phyloP scores from a whole-genome alignment of 2,797 vertebrate species.

The Scyliorhinus canicula region DNA sequence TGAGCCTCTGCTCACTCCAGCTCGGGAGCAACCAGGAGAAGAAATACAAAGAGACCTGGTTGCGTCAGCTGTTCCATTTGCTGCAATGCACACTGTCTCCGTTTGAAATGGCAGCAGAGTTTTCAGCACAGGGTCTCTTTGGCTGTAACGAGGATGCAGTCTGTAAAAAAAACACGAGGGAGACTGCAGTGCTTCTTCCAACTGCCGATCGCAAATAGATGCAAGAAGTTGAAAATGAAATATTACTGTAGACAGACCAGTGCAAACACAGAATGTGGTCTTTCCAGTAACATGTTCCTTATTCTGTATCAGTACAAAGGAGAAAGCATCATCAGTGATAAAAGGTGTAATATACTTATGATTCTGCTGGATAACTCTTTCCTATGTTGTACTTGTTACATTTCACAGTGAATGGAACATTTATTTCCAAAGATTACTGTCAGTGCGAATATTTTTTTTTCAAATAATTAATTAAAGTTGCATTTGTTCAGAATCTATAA shows the following conservation, averaged over 20 bases:
- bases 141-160: not conserved
- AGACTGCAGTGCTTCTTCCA: not conserved
- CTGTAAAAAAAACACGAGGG: not conserved
- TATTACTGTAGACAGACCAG: not conserved
- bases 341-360: not conserved
- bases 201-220: not conserved
- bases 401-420: conserved; percentile 36
- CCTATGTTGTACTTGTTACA: conserved; percentile 22
- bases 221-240: not conserved
- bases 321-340: not conserved
- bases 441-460: conserved; percentile 5
- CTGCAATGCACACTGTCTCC: not conserved
- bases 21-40: not conserved
- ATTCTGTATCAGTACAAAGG: not conserved
- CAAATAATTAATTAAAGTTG: not conserved
- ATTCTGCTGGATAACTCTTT: conserved; percentile 1
- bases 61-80: not conserved
- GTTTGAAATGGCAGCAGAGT: not conserved
- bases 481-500: conserved; percentile 22
- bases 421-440: conserved; percentile 25
- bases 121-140: not conserved
- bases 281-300: not conserved
- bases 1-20: not conserved
- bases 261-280: no score
- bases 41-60: not conserved